Evolutionary conservation across 2,888 invertebrate species (phyloP), one percentile per base, ranked within the genome.

Genomic region (Actias luna): DNA sequence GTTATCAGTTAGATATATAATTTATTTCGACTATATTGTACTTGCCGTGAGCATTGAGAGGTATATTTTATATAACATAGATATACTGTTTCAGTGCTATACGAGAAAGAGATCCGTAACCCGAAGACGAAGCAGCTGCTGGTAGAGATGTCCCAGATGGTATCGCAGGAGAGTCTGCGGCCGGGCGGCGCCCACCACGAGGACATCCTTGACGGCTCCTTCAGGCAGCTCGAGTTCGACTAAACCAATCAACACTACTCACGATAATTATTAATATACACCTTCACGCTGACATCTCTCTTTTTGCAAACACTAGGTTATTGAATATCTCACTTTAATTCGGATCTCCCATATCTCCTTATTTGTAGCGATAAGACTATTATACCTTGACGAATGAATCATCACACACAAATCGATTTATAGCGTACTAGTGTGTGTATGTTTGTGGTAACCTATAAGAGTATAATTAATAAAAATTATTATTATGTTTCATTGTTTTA

Each of bases 171-270:
- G 18, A 70, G 57, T 27, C 65, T 62, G 7, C 63, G 65, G 27
- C 61, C 61, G 2, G 64, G 62, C 4, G 59, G 52, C 2, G 42
- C 61, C 5, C 25, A 58, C 42, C 25, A 33, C 10, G 67, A 65
- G 27, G 55, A 68, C 12, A 58, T 27, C 8, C 27, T 70, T 0
- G 14, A 46, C 18, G 67, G 69, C 8, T 64, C 67, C 29, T 70
- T 70, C 29, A 67, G 66, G 39, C 61, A 65, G 58, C 31, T 69
- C 8, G 64, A 65, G 1, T 61, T 68, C 4, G 67, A 67, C 58
- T 67, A 58, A 66, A 33, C 2, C 46, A 10, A 22, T 46, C 3
- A 3, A 2, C 12, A 42, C 16, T 2, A n/a, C 16, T 3, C 2
- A 42, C 4, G 0, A 42, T 1, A 42, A 16, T 10, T 42, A n/a